These are phyloP conservation scores for Hystrix brachyura DNA, from an alignment of 2,113 vertebrate genomes.

Conservation along the genomic window DNA sequence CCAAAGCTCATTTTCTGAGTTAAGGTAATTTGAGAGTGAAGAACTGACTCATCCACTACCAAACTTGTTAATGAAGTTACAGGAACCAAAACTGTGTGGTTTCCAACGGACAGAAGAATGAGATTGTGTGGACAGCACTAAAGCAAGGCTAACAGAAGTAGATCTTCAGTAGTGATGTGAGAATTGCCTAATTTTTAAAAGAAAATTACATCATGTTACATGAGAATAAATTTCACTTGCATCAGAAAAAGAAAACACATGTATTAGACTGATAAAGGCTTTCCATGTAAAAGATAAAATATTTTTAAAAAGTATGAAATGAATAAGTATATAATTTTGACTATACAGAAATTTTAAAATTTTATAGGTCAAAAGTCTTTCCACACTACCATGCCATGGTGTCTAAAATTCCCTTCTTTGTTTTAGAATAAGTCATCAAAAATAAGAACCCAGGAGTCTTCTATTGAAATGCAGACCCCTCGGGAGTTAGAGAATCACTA, in stretches of 20 bases:
- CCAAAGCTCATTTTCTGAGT: background rate
- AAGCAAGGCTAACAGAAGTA: background rate
- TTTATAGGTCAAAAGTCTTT: background rate
- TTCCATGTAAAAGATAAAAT: background rate
- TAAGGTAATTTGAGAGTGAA: background rate
- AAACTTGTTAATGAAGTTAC: background rate
- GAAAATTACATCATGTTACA: background rate
- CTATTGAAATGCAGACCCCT: background rate
- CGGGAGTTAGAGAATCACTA: background rate
- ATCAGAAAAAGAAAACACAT: background rate
- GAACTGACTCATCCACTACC: too few species aligned
- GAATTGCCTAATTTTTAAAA: background rate
- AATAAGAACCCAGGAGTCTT: background rate
- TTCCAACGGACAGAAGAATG: background rate
- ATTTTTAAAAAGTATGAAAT: background rate
- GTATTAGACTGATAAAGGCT: background rate
- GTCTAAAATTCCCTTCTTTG: background rate
- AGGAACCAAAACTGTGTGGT: background rate
- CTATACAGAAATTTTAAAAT: background rate
- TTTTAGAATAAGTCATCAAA: constrained; percentile 32
- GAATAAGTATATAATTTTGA: background rate
- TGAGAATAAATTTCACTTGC: constrained; percentile 2
- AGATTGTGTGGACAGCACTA: background rate
- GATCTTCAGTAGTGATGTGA: background rate
- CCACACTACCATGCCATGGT: background rate